Conservation (phyloP, 2,113 vertebrate species). For the Pomatostomus ruficeps region DNA sequence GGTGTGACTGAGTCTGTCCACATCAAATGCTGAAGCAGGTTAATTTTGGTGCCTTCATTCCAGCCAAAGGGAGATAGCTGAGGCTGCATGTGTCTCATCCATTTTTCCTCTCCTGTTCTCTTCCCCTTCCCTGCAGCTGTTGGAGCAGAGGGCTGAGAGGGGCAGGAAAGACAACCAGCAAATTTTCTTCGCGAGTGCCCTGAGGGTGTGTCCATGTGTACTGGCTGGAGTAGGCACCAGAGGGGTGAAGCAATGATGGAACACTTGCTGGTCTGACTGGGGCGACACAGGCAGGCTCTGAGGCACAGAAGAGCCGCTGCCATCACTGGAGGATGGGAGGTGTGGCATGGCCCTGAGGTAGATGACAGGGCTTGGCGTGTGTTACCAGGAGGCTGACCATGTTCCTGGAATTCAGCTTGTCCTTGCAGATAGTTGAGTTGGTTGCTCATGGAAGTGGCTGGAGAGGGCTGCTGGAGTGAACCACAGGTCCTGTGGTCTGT, state of each 20-base stretch:
- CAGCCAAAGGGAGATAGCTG: background rate
- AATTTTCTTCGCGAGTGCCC: accelerated
- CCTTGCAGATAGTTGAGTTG: background rate
- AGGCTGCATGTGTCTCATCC: background rate
- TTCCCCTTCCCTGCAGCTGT: background rate
- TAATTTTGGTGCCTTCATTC: background rate
- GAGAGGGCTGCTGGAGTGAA: background rate
- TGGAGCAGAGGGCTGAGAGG: background rate
- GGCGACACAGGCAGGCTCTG: background rate
- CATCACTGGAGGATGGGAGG: background rate
- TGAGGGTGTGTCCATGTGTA: background rate
- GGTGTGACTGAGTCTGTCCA: background rate
- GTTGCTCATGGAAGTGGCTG: background rate
- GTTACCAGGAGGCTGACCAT: background rate
- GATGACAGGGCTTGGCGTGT: background rate
- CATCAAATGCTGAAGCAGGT: background rate
- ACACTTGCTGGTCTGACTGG: background rate
- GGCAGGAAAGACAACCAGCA: background rate
- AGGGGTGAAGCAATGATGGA: background rate
- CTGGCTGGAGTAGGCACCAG: background rate
- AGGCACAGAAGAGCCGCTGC: background rate
- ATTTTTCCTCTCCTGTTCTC: too few relatives aligned
- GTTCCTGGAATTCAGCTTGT: background rate
- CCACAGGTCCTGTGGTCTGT: background rate
- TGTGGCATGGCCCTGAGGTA: accelerated